Base-by-base conservation (phyloP, 1,140 invertebrate genomes). In the Drosophila watanabei region DNA sequence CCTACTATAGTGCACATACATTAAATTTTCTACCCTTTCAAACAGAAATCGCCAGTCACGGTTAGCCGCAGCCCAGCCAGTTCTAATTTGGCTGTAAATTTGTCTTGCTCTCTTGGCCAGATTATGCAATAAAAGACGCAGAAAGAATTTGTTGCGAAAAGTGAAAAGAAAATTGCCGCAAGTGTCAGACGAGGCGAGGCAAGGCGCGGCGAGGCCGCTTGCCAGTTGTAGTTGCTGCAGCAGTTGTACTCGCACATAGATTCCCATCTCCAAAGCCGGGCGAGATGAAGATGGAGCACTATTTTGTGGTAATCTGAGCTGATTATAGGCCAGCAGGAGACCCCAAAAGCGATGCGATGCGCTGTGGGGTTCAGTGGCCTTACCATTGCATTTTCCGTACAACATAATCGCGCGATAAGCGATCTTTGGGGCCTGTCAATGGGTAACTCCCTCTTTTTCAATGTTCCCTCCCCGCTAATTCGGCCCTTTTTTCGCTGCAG, bases 31-130 rank as follows among this genome's bases (percentile, higher is more conserved):
- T 48, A 41, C 35, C 13, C 65, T 63, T 43, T 18, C 32, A 51
- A 28, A 16, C 43, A 39, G 28, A 78, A 86, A 79, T 49, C 62
- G 80, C 84, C 76, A 87, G 83, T 84, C 80, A 87, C 77, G 84
- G 48, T 68, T 80, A 80, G 69, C 71, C 68, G 72, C 83, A 73
- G 82, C 73, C 73, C 76, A 82, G 84, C 78, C 85, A 80, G 77
- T 87, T 87, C 84, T 87, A 89, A 89, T 87, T 89, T 87, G 84
- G 71, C 84, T 70, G 83, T 88, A 87, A 87, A 87, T 87, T 87
- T 88, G 85, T 88, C 85, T 88, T 78, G 84, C 77, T 58, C 48
- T 87, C 81, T 71, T 64, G 76, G 76, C 65, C 75, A 78, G 85
- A 88, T 88, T 88, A 89, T 88, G 81, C 85, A 89, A 88, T 88